A percentile compares a stretch with the other conserved stretches of the same genome.
phyloP scores from a whole-genome alignment of 2,113 vertebrate genomes.

The Pagrus major region DNA sequence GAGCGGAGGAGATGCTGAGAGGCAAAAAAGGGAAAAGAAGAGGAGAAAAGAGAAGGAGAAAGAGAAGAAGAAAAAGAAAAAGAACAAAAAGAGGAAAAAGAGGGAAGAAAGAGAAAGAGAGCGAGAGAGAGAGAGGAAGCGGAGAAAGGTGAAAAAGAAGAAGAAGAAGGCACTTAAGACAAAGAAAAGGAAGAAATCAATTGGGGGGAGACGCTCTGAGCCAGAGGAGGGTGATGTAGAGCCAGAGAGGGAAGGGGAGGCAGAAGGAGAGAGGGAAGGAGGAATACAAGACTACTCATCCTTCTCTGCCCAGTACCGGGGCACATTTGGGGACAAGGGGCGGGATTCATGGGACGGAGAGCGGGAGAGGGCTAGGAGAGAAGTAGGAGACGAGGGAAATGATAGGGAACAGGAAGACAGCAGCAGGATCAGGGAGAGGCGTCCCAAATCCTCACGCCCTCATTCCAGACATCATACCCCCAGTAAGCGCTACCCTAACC shows the following conservation, averaged over 20 bases:
- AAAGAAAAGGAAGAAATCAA: slow-evolving; percentile 83
- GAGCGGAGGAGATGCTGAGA: slow-evolving; percentile 78
- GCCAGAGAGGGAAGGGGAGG: slow-evolving; percentile 82
- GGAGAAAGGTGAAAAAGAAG: slow-evolving; percentile 85
- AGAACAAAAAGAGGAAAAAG: slow-evolving; percentile 86
- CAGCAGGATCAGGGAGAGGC: slow-evolving; percentile 77
- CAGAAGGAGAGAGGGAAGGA: slow-evolving; percentile 80
- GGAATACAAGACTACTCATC: slow-evolving; percentile 83
- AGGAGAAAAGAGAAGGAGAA: slow-evolving; percentile 85
- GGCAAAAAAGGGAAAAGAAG: slow-evolving; percentile 83
- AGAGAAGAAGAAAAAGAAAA: slow-evolving; percentile 86
- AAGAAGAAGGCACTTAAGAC: slow-evolving; percentile 85
- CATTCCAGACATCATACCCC: slow-evolving; percentile 75
- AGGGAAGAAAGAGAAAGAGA: slow-evolving; percentile 84
- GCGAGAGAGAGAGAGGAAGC: slow-evolving; percentile 83
- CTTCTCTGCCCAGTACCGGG: slow-evolving; percentile 82
- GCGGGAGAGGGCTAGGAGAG: slow-evolving; percentile 78
- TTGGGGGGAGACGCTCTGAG: slow-evolving; percentile 79
- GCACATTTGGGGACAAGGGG: slow-evolving; percentile 81
- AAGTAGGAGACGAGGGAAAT: slow-evolving; percentile 79
- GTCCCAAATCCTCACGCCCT: slow-evolving; percentile 75
- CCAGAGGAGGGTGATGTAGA: slow-evolving; percentile 85
- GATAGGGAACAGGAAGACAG: slow-evolving; percentile 82
- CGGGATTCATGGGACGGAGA: slow-evolving; percentile 84
- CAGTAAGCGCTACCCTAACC: slow-evolving; percentile 83